Percentiles rank a stretch among this genome's conserved stretches.
These are phyloP conservation scores for Kryptopterus vitreolus DNA, from an alignment of 2,797 vertebrate genomes.

Conservation along the genomic window DNA sequence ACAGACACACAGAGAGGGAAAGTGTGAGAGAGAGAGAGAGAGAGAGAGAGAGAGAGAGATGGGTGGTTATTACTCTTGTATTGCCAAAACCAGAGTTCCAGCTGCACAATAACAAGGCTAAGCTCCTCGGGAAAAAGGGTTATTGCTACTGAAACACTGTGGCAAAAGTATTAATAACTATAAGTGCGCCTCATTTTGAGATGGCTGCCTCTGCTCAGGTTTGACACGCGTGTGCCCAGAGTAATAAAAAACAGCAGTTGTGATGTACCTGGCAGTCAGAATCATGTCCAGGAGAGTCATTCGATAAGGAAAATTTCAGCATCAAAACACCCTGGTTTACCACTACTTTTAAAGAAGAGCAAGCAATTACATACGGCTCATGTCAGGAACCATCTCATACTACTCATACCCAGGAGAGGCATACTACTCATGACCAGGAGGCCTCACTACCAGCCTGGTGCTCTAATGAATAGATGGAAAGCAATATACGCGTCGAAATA, in stretches of 20 bases:
- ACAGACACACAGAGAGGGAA: constrained; percentile 11
- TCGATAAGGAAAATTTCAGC: constrained; percentile 56
- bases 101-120: constrained; percentile 65
- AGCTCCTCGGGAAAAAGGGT: constrained; percentile 61
- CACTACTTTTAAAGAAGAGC: constrained; percentile 47
- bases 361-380: constrained; percentile 48
- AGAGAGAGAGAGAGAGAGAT: constrained; percentile 18
- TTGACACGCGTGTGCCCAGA: constrained; percentile 51
- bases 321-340: constrained; percentile 52
- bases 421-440: constrained; percentile 39
- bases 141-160: constrained; percentile 64
- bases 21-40: constrained; percentile 10
- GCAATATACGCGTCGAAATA: not conserved
- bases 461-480: constrained; percentile 18
- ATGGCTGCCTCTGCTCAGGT: constrained; percentile 50
- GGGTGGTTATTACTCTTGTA: constrained; percentile 58
- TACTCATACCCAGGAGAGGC: constrained; percentile 39
- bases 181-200: constrained; percentile 62
- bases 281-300: constrained; percentile 46
- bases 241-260: constrained; percentile 58
- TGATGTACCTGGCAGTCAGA: constrained; percentile 46
- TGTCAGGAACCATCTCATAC: constrained; percentile 47
- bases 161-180: constrained; percentile 64
- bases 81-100: constrained; percentile 55
- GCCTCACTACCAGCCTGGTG: constrained; percentile 22